Evolutionary conservation across 1,140 invertebrate species (phyloP), one percentile per base, ranked within the genome.

Genomic region (Sitophilus oryzae): DNA sequence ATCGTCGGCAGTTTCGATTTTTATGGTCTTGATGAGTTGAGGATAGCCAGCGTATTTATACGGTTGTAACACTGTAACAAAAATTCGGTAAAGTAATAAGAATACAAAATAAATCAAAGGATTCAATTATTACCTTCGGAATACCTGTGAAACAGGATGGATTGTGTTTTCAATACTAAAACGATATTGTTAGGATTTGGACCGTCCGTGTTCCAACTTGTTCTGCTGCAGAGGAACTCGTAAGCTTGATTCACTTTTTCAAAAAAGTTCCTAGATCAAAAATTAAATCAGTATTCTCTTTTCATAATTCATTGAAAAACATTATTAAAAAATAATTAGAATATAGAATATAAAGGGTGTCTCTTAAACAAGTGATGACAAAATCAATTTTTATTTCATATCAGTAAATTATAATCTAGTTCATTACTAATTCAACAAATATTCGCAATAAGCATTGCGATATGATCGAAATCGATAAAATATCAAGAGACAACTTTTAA

Each of bases 1-100:
- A 45, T 97, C 93, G 66, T 98, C 95, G 23, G 85, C 82, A 0
- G 93, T 92, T 76, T 99, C 96, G 67, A 97, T 74, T 65, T 86
- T 81, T 48, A 99, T 94, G 0, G 96, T 99, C 73, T 94, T 93
- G 22, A 99, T 92, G 8, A 99, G 76, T 76, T 97, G 95, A 0
- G 91, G 91, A 77, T 99, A 99, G 3, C 97, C 97, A 42, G 97
- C 93, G 76, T 99, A 99, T 73, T 99, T 99, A 76, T 98, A 99
- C 2, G 93, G 94, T 54, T 90, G 82, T 23, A 99, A 74, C 57
- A 93, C 92, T 93, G 63, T 54, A 74, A 72, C 16, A 48, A 50
- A 30, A 42, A 37, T 38, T 35, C 10, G 11, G 23, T 40, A 2
- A 36, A 55, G 11, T 35, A 34, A 20, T 25, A 45, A 20, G n/a